Conservation (phyloP, 2,113 vertebrate genomes). For the Cynopterus brachyotis region DNA sequence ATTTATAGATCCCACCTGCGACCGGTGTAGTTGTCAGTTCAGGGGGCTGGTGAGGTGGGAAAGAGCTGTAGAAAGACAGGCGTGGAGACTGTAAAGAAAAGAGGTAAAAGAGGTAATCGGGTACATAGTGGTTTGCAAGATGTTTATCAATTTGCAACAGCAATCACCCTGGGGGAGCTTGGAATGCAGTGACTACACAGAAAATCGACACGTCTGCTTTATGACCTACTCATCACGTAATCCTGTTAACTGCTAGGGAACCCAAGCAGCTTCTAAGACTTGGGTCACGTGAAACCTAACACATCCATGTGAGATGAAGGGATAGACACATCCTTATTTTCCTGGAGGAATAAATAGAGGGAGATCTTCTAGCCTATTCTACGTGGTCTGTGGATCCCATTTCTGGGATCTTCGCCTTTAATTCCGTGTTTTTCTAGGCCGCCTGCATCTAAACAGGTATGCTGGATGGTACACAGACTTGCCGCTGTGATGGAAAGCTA, state of each 20-base stretch:
- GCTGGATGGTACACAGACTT: background rate
- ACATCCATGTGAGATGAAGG: background rate
- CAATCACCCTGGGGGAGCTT: background rate
- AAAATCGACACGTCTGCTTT: background rate
- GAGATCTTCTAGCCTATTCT: background rate
- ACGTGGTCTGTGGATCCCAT: background rate
- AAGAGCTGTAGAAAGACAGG: background rate
- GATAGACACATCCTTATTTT: background rate
- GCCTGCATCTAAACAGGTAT: background rate
- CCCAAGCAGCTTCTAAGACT: background rate
- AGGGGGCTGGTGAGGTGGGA: background rate
- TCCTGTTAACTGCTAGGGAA: background rate
- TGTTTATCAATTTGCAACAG: background rate
- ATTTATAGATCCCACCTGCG: background rate
- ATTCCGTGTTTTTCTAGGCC: background rate
- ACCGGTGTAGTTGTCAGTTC: background rate
- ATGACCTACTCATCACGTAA: background rate
- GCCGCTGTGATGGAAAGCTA: background rate
- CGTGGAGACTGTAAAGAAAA: background rate
- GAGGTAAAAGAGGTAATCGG: background rate
- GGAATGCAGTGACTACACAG: background rate
- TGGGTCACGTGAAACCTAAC: background rate
- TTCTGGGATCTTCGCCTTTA: background rate
- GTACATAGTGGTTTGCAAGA: no score
- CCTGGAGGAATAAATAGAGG: background rate